Evolutionary conservation across 2,888 invertebrate genomes (phyloP), one percentile per base, ranked within the genome.

Genomic region (Amblyteles armatorius): DNA sequence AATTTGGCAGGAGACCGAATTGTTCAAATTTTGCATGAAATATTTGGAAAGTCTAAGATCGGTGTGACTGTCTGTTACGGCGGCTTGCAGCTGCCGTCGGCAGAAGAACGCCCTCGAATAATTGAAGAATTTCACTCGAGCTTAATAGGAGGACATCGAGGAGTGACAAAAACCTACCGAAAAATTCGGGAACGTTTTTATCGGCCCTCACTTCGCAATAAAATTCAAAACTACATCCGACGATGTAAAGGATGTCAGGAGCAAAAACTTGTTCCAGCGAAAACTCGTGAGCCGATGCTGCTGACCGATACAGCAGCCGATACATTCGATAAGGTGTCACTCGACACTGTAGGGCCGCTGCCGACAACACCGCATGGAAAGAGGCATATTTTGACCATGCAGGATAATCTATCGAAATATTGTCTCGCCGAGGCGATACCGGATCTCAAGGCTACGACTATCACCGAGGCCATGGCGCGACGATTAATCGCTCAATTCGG

Each of bases 121-220:
- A 55, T 55, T 2, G 19, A 55, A 0, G 55, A 55, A 55, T 55
- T 22, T 22, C 26, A 60, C 2, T 55, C 40, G 5, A 82, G 83
- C 9, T 40, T 80, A 7, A 65, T 85, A 13, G 85, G 86, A 6
- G 87, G 88, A 3, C 90, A 90, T 55, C 87, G 84, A 55, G 89
- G 90, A 1, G 73, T 87, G 0, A 79, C 82, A 7, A 86, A 87
- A 48, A 89, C 89, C 0, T 84, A 74, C 16, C 50, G 74, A 3
- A 52, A 83, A 36, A 83, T 89, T 19, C 29, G 84, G 0, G 67
- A 85, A 63, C 22, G 63, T 1, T 88, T 82, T 36, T 83, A 80
- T 29, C 88, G 89, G 88, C 81, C 80, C 3, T 79, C 76, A 0
- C 82, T 90, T 73, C 79, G 60, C 2, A n/a, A 76, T 1, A 74